These are phyloP conservation scores for Meghimatium bilineatum DNA, from an alignment of 2,888 invertebrate species.

Conservation along the genomic window DNA sequence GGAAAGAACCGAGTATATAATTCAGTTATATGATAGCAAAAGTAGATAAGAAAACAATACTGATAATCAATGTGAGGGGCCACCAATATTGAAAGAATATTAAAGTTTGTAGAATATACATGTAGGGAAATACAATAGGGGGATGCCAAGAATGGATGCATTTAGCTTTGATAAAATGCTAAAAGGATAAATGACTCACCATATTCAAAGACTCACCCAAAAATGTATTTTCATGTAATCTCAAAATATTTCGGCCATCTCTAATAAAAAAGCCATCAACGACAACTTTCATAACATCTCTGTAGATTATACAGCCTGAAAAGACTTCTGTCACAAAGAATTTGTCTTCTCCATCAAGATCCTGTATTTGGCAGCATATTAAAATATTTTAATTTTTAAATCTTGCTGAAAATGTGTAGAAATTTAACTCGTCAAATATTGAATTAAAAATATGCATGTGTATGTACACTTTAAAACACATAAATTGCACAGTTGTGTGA, in stretches of 20 bases:
- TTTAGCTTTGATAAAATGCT: too few species aligned
- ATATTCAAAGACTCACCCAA: constrained; percentile 19
- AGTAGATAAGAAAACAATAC: too few species aligned
- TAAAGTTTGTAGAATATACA: too few species aligned
- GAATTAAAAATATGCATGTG: too few species aligned
- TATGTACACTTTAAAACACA: too few species aligned
- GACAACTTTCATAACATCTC: constrained; percentile 67
- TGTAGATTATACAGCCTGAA: constrained; percentile 73
- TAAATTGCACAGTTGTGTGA: too few species aligned
- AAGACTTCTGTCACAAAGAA: constrained; percentile 75
- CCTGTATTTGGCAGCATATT: constrained; percentile 53
- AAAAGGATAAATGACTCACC: neutral
- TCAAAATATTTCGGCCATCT: constrained; percentile 72
- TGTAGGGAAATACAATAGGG: too few species aligned
- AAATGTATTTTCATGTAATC: constrained; percentile 71
- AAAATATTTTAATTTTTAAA: neutral
- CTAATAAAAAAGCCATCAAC: constrained; percentile 71
- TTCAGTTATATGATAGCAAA: too few species aligned
- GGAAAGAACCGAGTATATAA: too few species aligned
- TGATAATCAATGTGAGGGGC: too few species aligned
- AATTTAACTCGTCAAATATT: neutral
- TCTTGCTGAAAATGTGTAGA: neutral
- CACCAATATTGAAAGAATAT: too few species aligned
- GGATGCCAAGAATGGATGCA: too few species aligned
- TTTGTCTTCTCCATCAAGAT: constrained; percentile 68